phyloP scores from a whole-genome alignment of 1,140 invertebrate genomes.

The Andricus grossulariae region DNA sequence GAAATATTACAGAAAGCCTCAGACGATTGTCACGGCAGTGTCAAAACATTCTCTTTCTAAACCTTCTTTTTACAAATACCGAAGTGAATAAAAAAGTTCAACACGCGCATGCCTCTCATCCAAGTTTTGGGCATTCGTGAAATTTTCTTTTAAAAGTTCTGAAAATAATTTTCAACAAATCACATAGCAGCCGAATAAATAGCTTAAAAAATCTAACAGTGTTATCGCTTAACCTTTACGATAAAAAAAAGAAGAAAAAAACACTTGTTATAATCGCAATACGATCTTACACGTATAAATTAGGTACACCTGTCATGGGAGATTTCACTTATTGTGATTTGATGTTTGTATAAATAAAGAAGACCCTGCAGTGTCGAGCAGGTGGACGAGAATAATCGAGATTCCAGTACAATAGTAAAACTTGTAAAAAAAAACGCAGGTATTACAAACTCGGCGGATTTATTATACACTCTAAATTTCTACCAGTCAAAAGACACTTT shows the following conservation, averaged over 20 bases:
- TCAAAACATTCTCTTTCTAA: constrained; percentile 6
- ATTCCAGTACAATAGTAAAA: constrained; percentile 41
- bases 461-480: no score
- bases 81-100: constrained; percentile 28
- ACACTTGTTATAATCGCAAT: constrained; percentile 46
- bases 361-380: constrained; percentile 35
- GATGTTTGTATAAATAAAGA: constrained; percentile 53
- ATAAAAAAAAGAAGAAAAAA: constrained; percentile 23
- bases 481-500: no score
- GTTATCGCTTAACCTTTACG: constrained; percentile 43
- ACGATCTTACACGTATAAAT: constrained; percentile 44
- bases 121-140: constrained; percentile 28
- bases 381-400: constrained; percentile 16
- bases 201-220: constrained; percentile 59
- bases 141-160: constrained; percentile 43
- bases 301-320: constrained; percentile 55
- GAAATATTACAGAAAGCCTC: constrained; percentile 31
- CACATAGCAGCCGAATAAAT: constrained; percentile 64
- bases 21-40: constrained; percentile 20
- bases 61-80: constrained; percentile 32
- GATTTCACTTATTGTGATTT: constrained; percentile 43
- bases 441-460: constrained; percentile 36
- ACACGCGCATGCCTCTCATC: constrained; percentile 6
- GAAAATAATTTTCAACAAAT: constrained; percentile 61
- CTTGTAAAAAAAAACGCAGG: constrained; percentile 41